Conservation (phyloP, 2,888 invertebrate species). For the Antheraea assamensis region DNA sequence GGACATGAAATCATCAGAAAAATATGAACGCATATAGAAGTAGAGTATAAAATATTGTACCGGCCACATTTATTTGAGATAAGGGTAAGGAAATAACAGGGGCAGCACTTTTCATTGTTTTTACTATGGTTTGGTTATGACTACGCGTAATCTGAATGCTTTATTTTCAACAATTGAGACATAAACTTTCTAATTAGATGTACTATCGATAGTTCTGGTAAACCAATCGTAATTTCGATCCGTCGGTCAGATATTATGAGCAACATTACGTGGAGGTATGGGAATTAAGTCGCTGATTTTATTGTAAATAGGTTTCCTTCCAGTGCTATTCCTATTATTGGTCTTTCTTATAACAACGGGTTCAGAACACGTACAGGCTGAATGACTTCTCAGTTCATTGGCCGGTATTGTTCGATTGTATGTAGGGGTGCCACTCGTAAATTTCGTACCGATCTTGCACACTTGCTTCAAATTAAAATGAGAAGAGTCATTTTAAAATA, state of each 20-base stretch:
- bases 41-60: too few relatives aligned
- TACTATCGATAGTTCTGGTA: background rate
- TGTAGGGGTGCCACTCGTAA: background rate
- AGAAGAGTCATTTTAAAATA: too few relatives aligned
- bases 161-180: background rate
- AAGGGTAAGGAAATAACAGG: too few relatives aligned
- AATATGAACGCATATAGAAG: too few relatives aligned
- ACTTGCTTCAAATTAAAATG: background rate
- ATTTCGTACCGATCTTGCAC: background rate
- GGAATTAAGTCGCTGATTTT: background rate
- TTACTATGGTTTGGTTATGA: too few relatives aligned
- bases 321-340: background rate
- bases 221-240: conserved; percentile 2
- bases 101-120: too few relatives aligned
- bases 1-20: too few relatives aligned
- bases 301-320: background rate
- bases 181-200: background rate
- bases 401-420: conserved; percentile 8
- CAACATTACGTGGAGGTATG: background rate
- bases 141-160: background rate
- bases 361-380: background rate
- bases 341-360: background rate
- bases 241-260: background rate
- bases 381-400: conserved; percentile 8
- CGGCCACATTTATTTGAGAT: too few relatives aligned